Evolutionary conservation across 2,888 invertebrate genomes (phyloP), one percentile per base, ranked within the genome.

Genomic region (Caenorhabditis sp.): DNA sequence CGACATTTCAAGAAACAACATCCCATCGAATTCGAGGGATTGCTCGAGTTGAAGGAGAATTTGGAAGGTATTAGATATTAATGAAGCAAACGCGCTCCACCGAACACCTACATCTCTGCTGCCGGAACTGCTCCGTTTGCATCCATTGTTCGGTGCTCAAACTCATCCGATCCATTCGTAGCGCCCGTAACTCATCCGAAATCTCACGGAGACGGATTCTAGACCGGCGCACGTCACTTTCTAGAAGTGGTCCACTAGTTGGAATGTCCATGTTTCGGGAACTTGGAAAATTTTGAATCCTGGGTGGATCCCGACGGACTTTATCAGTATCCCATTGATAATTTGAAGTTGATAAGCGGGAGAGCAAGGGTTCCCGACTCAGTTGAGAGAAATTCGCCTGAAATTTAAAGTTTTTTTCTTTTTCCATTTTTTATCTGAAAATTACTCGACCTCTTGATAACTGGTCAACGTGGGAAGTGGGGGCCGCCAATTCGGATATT

Each of bases 401-500:
- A n/a, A n/a, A n/a, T n/a, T n/a, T n/a, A n/a, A n/a, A n/a, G n/a
- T n/a, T n/a, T n/a, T n/a, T n/a, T n/a, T n/a, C n/a, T n/a, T n/a
- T n/a, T n/a, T n/a, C n/a, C n/a, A n/a, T n/a, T n/a, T n/a, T n/a
- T n/a, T n/a, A n/a, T n/a, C n/a, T n/a, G n/a, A n/a, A n/a, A n/a
- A n/a, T n/a, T n/a, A n/a, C n/a, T n/a, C n/a, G n/a, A n/a, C n/a
- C n/a, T 60, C 61, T 18, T 60, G 67, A 65, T 67, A 64, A n/a
- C 53, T 61, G 22, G 50, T 32, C 32, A 32, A 44, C 0, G 51
- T 4, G 2, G 84, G 84, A 9, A 84, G 13, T 5, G 80, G 65
- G 1, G 84, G 84, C n/a, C 62, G 68, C 87, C 87, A 87, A n/a
- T 53, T 26, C 0, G 87, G 87, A 70, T 87, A 87, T 72, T 85